Evolutionary conservation across 2,113 vertebrate genomes (phyloP).

Genomic region (Perca schrenkii): DNA sequence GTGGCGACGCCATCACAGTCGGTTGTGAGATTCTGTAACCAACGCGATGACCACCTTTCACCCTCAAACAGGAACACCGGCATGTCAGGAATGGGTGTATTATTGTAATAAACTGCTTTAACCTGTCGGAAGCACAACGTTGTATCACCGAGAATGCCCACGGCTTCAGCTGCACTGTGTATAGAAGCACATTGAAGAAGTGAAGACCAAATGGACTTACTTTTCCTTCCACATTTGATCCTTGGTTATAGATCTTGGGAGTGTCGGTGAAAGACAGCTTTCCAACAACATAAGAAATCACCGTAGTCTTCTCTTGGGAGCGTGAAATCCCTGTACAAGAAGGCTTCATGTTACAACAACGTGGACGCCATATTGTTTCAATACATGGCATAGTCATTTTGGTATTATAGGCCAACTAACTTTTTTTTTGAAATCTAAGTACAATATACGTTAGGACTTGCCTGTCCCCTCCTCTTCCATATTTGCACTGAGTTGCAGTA

Average conservation of each 20-base stretch:
- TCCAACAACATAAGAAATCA: slow-evolving; percentile 63
- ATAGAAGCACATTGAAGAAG: background rate
- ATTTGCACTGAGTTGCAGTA: background rate
- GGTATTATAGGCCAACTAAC: background rate
- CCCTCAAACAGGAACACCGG: slow-evolving; percentile 62
- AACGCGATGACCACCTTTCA: background rate
- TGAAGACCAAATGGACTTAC: slow-evolving; percentile 38
- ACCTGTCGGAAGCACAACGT: slow-evolving; percentile 57
- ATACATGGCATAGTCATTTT: background rate
- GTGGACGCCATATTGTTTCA: background rate
- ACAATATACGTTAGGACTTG: slow-evolving; percentile 1
- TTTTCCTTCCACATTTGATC: slow-evolving; percentile 68
- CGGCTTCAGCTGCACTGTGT: background rate
- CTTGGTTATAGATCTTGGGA: slow-evolving; percentile 66
- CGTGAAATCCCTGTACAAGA: slow-evolving; percentile 47
- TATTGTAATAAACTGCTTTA: slow-evolving; percentile 59
- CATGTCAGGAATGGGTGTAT: slow-evolving; percentile 57
- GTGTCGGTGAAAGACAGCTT: slow-evolving; percentile 71
- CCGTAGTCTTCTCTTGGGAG: background rate
- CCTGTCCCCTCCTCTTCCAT: slow-evolving; percentile 81
- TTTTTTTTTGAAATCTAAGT: background rate
- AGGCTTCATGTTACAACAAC: background rate
- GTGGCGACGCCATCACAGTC: slow-evolving; percentile 65
- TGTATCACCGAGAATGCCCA: background rate
- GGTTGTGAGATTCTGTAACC: slow-evolving; percentile 75